A percentile compares a stretch with the other conserved stretches of the same genome.
Conservation (phyloP, 2,113 vertebrate species). For the Caranx melampygus region DNA sequence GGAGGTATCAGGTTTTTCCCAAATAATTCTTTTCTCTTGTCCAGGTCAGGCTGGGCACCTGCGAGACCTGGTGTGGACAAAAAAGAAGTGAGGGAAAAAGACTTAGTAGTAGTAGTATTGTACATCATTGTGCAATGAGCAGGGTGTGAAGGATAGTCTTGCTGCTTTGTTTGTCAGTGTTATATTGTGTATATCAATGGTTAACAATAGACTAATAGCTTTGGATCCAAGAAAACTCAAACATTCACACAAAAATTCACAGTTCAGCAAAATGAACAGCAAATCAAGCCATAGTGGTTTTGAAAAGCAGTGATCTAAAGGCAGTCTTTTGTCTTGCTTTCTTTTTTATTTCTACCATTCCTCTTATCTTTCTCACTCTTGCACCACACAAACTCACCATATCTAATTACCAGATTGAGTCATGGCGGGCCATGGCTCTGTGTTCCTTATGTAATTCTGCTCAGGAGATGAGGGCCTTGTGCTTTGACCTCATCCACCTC, state of each 20-base stretch:
- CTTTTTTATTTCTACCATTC: slow-evolving; percentile 9
- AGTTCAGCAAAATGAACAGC: neutral
- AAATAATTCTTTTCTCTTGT: slow-evolving; percentile 96
- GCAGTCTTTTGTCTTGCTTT: neutral
- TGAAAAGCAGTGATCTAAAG: neutral
- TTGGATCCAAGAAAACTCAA: neutral
- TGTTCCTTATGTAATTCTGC: slow-evolving; percentile 67
- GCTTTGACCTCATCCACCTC: slow-evolving; percentile 68
- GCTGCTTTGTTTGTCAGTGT: neutral
- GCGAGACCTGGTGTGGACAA: slow-evolving; percentile 86
- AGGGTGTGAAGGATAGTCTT: neutral
- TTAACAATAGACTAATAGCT: neutral
- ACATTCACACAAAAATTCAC: neutral
- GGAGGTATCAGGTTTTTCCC: slow-evolving; percentile 99
- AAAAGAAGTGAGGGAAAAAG: neutral
- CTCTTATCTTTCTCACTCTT: slow-evolving; percentile 14
- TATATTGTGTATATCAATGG: neutral
- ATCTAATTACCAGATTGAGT: slow-evolving; percentile 68
- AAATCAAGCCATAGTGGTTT: neutral
- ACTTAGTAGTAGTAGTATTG: neutral
- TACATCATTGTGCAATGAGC: neutral
- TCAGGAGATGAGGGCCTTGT: slow-evolving; percentile 46
- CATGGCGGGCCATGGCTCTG: slow-evolving; percentile 45
- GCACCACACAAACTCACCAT: slow-evolving; percentile 39
- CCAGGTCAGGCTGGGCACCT: slow-evolving; percentile 90